Base-by-base conservation (phyloP, 1,140 invertebrate genomes). In the Bilobella aurantiaca region DNA sequence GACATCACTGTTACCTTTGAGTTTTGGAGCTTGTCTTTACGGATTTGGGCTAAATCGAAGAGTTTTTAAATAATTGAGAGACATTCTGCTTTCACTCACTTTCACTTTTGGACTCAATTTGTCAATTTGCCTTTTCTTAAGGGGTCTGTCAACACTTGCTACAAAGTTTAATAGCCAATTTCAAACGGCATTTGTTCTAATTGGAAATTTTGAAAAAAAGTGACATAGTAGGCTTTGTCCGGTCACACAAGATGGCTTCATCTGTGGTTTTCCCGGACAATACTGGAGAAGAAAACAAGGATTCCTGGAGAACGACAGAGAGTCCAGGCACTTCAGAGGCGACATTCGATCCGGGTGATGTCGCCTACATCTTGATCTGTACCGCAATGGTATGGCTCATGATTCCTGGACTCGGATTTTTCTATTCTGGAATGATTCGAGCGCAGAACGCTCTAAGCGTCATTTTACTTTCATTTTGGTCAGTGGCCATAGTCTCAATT, bases 301-400 rank as follows among this genome's bases (percentile, higher is more conserved):
- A n/a, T n/a, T n/a, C n/a, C n/a, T n/a, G n/a, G n/a, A n/a, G n/a
- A n/a, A n/a, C 34, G 34, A 42, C 34, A 8, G 18, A 8, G 8
- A 18, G 34, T 42, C 34, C 34, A 42, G 34, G 1, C n/a, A n/a
- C n/a, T 21, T 0, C 5, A 47, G 57, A 46, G 18, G 53, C 29
- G 5, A n/a, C 23, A 23, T 67, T 62, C 56, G 58, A 62, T 27
- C 61, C 65, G 21, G 65, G 65, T 29, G 60, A 67, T 27, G 57
- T 64, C 5, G 37, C 49, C 14, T 68, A 32, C 8, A 49, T 64
- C 1, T 30, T 68, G 0, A 46, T 53, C 0, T 68, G 61, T n/a
- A 68, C 66, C 3, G 66, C 66, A 18, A 21, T 68, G 18, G 66
- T 67, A 49, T 67, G 65, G 65, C 60, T 67, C 2, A 67, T 67